Percentiles rank a stretch among this genome's conserved stretches.
These are phyloP conservation scores for Phylloscopus whistleri DNA, from an alignment of 2,113 vertebrate genomes.

Conservation along the genomic window DNA sequence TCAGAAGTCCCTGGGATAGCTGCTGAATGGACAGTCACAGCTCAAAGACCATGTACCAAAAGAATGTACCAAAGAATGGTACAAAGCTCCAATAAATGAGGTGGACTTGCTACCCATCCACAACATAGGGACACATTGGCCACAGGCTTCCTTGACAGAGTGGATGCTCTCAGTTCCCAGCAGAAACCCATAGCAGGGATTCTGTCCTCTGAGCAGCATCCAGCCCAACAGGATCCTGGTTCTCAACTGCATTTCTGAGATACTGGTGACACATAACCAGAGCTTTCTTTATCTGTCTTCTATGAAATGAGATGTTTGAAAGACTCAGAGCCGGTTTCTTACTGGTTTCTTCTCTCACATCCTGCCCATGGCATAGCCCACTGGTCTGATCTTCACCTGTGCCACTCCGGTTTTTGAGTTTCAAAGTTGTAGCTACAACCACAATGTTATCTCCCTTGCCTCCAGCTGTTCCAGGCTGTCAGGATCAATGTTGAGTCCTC, in stretches of 20 bases:
- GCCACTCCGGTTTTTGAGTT: neutral
- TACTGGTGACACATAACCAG: neutral
- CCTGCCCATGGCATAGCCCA: neutral
- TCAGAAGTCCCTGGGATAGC: neutral
- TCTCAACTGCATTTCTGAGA: neutral
- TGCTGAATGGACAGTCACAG: neutral
- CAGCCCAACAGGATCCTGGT: neutral
- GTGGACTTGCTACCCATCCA: neutral
- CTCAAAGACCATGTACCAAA: neutral
- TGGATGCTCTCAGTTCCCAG: neutral
- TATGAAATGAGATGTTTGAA: neutral
- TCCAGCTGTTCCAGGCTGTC: neutral
- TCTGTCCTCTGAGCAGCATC: neutral
- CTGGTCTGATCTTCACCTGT: neutral
- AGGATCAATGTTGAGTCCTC: neutral
- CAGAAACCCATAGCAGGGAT: neutral
- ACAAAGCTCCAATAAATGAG: neutral
- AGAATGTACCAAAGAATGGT: neutral
- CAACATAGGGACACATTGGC: neutral
- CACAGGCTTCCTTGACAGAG: neutral
- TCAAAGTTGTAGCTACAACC: neutral
- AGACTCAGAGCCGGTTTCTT: neutral
- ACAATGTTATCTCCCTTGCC: neutral
- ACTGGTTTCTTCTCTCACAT: neutral
- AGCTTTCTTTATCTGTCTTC: neutral